Percentiles rank a stretch among this genome's conserved stretches.
Evolutionary conservation across 2,113 vertebrate species (phyloP).

Genomic region (Seriola dumerili): DNA sequence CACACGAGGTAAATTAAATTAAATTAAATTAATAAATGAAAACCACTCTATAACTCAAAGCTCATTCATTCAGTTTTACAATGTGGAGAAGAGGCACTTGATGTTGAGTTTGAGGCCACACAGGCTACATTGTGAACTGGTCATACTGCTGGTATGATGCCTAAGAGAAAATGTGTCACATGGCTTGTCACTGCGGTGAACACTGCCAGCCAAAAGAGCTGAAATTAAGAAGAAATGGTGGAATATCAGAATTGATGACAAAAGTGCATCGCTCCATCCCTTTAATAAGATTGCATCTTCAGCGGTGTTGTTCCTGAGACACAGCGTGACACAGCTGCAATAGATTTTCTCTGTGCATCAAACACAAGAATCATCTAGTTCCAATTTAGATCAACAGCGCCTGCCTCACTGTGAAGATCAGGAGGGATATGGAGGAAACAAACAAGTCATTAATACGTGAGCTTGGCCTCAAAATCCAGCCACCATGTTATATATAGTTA

Average conservation of each 20-base stretch:
- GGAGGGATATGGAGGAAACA: neutral
- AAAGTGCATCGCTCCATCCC: neutral
- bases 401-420: neutral
- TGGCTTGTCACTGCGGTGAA: neutral
- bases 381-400: neutral
- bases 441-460: no score
- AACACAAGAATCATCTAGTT: neutral
- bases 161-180: neutral
- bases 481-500: neutral
- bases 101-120: neutral
- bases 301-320: neutral
- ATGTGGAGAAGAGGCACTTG: no score
- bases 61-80: neutral
- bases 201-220: neutral
- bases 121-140: neutral
- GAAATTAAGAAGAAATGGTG: neutral
- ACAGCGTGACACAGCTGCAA: neutral
- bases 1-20: neutral
- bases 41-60: neutral
- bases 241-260: neutral
- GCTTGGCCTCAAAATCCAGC: no score
- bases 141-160: neutral
- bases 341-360: neutral
- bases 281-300: neutral
- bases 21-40: neutral